phyloP scores from a whole-genome alignment of 1,140 invertebrate species.

The Lamellibrachia luymesi region DNA sequence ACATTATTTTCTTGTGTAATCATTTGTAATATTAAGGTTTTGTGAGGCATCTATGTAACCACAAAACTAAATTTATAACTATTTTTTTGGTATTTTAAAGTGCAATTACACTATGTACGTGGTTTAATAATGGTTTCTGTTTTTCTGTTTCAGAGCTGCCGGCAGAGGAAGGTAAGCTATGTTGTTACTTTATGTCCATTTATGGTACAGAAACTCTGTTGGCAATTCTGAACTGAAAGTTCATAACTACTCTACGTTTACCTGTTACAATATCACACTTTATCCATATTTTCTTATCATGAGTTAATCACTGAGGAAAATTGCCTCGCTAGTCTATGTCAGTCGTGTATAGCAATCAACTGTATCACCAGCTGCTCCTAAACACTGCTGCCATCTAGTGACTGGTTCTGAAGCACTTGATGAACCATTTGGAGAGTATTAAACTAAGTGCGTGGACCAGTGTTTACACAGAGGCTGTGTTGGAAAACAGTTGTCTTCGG shows the following conservation, averaged over 20 bases:
- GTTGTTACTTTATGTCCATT: conserved; percentile 7
- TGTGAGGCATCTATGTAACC: not conserved
- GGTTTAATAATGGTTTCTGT: conserved; percentile 37
- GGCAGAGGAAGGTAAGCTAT: conserved; percentile 65
- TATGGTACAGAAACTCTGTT: not conserved
- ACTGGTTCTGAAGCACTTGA: not conserved
- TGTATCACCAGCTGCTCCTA: not conserved
- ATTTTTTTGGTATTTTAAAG: not conserved
- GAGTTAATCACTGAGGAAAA: not conserved
- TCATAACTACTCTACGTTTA: not conserved
- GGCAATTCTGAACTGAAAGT: not conserved
- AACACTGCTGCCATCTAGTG: not conserved
- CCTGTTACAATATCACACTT: not conserved
- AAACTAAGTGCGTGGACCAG: not conserved
- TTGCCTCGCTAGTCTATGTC: not conserved
- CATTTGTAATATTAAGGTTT: not conserved
- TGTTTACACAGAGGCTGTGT: not conserved
- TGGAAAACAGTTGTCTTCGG: too few relatives aligned
- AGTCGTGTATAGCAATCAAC: not conserved
- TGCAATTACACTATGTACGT: not conserved
- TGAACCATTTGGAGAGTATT: conserved; percentile 13
- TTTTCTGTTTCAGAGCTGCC: conserved; percentile 69
- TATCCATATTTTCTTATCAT: not conserved
- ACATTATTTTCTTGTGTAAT: not conserved
- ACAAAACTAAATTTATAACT: not conserved